phyloP scores from a whole-genome alignment of 1,140 invertebrate genomes.

The Calosoma granatense region DNA sequence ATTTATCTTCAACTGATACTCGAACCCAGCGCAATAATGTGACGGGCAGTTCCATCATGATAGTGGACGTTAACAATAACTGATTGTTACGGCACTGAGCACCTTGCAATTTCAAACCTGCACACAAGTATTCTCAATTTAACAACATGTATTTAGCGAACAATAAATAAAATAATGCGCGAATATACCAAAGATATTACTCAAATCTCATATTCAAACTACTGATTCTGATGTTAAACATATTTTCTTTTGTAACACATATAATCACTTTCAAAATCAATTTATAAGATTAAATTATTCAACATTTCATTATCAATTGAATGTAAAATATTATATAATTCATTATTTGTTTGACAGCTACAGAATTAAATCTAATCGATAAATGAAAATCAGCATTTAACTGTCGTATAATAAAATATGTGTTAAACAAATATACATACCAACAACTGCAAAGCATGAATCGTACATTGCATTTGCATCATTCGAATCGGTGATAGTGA shows the following conservation, averaged over 20 bases:
- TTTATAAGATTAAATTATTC: too few species aligned
- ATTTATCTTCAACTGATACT: conserved; percentile 40
- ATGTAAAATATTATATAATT: too few species aligned
- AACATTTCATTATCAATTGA: too few species aligned
- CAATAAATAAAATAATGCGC: conserved; percentile 11
- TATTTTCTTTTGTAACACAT: too few species aligned
- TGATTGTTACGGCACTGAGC: conserved; percentile 87
- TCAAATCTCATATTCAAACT: too few species aligned
- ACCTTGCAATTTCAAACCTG: conserved; percentile 87
- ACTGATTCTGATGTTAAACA: too few species aligned
- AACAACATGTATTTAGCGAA: too few species aligned
- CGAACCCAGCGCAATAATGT: conserved; percentile 78
- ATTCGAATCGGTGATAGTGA: conserved; percentile 45
- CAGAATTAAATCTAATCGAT: too few species aligned
- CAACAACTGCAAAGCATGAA: conserved; percentile 71
- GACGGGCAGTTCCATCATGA: conserved; percentile 86
- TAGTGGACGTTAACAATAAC: conserved; percentile 82
- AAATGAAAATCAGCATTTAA: too few species aligned
- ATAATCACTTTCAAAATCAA: too few species aligned
- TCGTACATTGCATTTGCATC: conserved; percentile 52
- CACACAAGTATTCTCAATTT: conserved; percentile 20
- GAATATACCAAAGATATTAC: conserved; percentile 14
- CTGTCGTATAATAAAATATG: too few species aligned
- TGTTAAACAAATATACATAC: conserved; percentile 29
- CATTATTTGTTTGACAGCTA: too few species aligned